Evolutionary conservation across 2,888 invertebrate species (phyloP).

Genomic region (Odiellus spinosus): DNA sequence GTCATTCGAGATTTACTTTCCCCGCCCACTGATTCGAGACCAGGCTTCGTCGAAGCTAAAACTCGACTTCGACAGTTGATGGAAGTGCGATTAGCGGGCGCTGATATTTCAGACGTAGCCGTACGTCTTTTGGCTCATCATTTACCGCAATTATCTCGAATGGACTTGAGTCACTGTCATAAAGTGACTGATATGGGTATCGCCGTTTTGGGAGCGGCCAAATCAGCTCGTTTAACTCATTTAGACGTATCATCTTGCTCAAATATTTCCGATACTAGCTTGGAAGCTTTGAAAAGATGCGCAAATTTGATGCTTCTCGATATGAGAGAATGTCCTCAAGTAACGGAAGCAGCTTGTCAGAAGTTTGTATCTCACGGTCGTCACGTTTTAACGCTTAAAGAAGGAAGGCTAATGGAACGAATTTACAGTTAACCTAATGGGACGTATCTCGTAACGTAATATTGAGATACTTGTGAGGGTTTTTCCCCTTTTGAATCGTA

Average conservation of each 20-base stretch:
- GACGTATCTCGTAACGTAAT: too few species aligned
- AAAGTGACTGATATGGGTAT: slow-evolving; percentile 79
- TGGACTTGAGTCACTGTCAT: slow-evolving; percentile 72
- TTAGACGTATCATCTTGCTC: slow-evolving; percentile 62
- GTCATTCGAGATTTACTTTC: slow-evolving; percentile 69
- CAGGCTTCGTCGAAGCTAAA: slow-evolving; percentile 47
- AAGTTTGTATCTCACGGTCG: slow-evolving; percentile 20
- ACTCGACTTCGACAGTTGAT: slow-evolving; percentile 59
- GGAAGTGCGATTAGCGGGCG: slow-evolving; percentile 52
- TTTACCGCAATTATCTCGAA: slow-evolving; percentile 39
- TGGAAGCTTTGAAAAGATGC: slow-evolving; percentile 45
- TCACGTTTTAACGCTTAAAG: slow-evolving; percentile 16
- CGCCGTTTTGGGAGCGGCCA: slow-evolving; percentile 61
- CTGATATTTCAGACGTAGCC: slow-evolving; percentile 77
- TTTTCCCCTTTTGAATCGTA: too few species aligned
- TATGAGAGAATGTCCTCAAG: slow-evolving; percentile 22
- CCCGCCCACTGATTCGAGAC: slow-evolving; percentile 68
- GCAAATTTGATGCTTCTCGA: slow-evolving; percentile 22
- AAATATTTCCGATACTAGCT: slow-evolving; percentile 46
- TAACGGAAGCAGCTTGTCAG: slow-evolving; percentile 20
- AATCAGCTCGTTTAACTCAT: slow-evolving; percentile 48
- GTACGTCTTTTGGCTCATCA: slow-evolving; percentile 36
- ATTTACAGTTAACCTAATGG: too few species aligned
- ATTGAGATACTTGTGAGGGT: too few species aligned
- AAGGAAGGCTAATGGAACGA: slow-evolving; percentile 18